A percentile compares a stretch with the other conserved stretches of the same genome.
These are phyloP conservation scores for Campylorhamphus procurvoides DNA, from an alignment of 2,113 vertebrate species.

Conservation along the genomic window DNA sequence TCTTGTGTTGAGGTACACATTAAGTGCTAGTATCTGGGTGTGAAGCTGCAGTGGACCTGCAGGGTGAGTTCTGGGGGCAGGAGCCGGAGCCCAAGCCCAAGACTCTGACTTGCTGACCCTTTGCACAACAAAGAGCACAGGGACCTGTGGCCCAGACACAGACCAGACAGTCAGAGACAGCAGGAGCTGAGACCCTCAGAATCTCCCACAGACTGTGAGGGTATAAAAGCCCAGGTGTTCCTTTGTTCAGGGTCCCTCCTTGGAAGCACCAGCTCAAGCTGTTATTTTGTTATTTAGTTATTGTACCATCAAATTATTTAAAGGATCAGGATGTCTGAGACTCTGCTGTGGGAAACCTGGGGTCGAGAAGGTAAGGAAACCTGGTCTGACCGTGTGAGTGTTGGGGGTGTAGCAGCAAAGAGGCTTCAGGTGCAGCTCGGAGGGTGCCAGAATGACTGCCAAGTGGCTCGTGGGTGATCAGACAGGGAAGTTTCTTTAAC, in stretches of 20 bases:
- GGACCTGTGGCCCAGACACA: too few species aligned
- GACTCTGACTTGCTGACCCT: neutral
- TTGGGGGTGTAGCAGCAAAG: too few species aligned
- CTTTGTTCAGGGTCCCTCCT: neutral
- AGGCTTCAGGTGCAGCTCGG: accelerated
- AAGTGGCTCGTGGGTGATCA: neutral
- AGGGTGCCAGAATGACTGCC: neutral
- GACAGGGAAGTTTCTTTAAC: neutral
- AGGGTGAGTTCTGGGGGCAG: neutral
- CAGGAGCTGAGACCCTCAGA: neutral
- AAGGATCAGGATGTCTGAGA: neutral
- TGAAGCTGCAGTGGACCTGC: neutral
- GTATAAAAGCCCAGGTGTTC: neutral
- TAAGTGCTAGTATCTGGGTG: neutral
- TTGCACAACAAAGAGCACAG: neutral
- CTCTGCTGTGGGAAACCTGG: neutral
- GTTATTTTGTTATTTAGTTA: neutral
- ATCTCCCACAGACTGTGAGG: too few species aligned
- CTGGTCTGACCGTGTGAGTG: neutral
- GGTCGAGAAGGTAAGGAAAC: neutral
- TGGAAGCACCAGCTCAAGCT: neutral
- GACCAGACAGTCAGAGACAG: neutral
- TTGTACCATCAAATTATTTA: neutral
- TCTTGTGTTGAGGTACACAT: neutral
- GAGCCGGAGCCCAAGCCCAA: too few species aligned